Evolutionary conservation across 1,140 invertebrate species (phyloP).

Genomic region (Dufourea novaeangliae): DNA sequence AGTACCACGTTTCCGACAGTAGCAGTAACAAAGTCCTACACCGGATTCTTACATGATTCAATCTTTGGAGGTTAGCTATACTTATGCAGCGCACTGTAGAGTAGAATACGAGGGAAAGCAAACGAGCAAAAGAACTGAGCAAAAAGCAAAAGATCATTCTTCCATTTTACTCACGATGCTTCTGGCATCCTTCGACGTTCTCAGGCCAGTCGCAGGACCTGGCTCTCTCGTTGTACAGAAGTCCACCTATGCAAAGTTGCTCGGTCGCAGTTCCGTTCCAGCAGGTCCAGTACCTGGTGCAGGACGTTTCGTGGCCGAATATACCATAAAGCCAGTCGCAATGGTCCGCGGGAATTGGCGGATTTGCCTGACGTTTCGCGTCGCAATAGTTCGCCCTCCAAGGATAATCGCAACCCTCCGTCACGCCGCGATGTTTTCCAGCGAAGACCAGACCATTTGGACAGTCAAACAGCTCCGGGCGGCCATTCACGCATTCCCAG

Average conservation of each 20-base stretch:
- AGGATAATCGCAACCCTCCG: constrained; percentile 94
- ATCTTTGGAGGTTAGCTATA: no score
- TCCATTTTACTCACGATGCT: constrained; percentile 95
- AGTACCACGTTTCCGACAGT: no score
- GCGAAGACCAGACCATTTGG: constrained; percentile 95
- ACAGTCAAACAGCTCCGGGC: constrained; percentile 92
- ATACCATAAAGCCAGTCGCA: constrained; percentile 97
- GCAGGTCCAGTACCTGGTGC: constrained; percentile 96
- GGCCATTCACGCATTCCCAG: constrained; percentile 91
- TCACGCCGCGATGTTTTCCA: constrained; percentile 92
- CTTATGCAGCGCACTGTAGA: no score
- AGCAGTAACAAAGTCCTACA: no score
- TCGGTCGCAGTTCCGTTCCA: constrained; percentile 96
- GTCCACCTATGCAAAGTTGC: constrained; percentile 95
- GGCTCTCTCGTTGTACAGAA: constrained; percentile 94
- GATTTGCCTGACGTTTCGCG: constrained; percentile 88
- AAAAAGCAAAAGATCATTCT: no score
- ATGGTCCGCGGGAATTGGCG: constrained; percentile 91
- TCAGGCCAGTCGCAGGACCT: constrained; percentile 97
- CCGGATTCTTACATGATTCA: no score
- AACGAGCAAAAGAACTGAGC: no score
- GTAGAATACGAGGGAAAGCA: no score
- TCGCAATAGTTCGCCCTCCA: constrained; percentile 94
- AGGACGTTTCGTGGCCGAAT: constrained; percentile 95
- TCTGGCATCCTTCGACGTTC: constrained; percentile 95